Conservation (phyloP, 2,797 vertebrate genomes). For the Xerus rutilus region DNA sequence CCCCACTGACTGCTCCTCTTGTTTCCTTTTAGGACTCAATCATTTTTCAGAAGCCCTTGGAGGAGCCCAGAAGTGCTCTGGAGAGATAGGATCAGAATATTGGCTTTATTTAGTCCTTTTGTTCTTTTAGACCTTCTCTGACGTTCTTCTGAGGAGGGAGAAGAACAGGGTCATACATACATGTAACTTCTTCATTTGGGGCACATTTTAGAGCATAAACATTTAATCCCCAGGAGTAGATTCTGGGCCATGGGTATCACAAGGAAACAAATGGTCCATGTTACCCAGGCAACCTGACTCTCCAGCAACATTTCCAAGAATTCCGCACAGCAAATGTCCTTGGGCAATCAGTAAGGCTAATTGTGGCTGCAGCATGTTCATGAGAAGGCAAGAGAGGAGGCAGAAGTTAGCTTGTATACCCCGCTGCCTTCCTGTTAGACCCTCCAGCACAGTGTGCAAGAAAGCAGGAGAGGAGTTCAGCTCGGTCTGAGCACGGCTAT, state of each 20-base stretch:
- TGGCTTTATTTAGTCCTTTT: neutral
- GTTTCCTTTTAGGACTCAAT: slow-evolving; percentile 45
- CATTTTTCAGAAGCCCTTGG: slow-evolving; percentile 51
- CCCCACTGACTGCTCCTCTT: slow-evolving; percentile 65
- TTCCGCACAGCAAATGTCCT: slow-evolving; percentile 43
- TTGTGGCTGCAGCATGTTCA: neutral
- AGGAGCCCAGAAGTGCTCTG: neutral
- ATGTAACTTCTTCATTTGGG: neutral
- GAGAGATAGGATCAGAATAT: neutral
- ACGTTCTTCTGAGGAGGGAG: neutral
- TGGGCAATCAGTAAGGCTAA: neutral
- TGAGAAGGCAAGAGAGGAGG: neutral
- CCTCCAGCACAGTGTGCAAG: neutral
- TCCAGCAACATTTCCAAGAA: slow-evolving; percentile 46
- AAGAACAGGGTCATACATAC: neutral
- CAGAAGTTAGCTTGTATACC: neutral
- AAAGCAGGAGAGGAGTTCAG: neutral
- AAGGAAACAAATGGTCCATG: slow-evolving; percentile 47
- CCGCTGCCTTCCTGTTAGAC: neutral
- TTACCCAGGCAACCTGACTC: slow-evolving; percentile 64
- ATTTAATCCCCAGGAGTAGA: slow-evolving; percentile 62
- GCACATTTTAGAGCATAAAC: neutral
- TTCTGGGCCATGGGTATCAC: neutral
- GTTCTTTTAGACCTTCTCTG: neutral
- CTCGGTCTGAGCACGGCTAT: neutral